These are phyloP conservation scores for Macquaria ambigua DNA, from an alignment of 2,113 vertebrate species.

Conservation along the genomic window DNA sequence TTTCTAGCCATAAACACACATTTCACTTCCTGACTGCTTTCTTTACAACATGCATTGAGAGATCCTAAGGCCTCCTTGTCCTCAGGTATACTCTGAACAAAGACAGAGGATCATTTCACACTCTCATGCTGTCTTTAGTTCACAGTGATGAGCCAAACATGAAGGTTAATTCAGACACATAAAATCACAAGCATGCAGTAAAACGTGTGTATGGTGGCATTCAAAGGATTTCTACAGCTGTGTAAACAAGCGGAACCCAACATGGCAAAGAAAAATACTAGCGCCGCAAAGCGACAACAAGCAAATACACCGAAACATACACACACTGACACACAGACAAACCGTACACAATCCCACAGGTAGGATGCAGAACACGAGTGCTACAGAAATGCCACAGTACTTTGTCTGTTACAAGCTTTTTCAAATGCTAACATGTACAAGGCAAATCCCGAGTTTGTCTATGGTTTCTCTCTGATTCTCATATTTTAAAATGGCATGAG, in stretches of 20 bases:
- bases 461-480: constrained; percentile 1
- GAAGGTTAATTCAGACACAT: constrained; percentile 42
- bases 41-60: constrained; percentile 71
- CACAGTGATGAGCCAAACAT: constrained; percentile 32
- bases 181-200: constrained; percentile 46
- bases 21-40: constrained; percentile 67
- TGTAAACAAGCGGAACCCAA: neutral
- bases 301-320: neutral
- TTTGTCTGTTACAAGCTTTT: constrained; percentile 17
- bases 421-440: constrained; percentile 49
- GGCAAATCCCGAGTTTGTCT: constrained; percentile 12
- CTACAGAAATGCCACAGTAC: constrained; percentile 31
- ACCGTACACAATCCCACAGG: constrained; percentile 35
- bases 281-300: neutral
- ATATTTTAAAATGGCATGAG: neutral
- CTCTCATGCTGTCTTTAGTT: constrained; percentile 46
- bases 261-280: neutral
- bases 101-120: constrained; percentile 29
- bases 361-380: constrained; percentile 33
- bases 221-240: neutral
- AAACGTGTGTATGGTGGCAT: neutral
- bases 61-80: constrained; percentile 20
- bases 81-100: constrained; percentile 27
- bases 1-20: constrained; percentile 63
- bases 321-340: constrained; percentile 27